Percentiles rank a stretch among this genome's conserved stretches.
Evolutionary conservation across 92 coral and sea anemone genomes (phyloP).

Genomic region (Pocillopora grandis): DNA sequence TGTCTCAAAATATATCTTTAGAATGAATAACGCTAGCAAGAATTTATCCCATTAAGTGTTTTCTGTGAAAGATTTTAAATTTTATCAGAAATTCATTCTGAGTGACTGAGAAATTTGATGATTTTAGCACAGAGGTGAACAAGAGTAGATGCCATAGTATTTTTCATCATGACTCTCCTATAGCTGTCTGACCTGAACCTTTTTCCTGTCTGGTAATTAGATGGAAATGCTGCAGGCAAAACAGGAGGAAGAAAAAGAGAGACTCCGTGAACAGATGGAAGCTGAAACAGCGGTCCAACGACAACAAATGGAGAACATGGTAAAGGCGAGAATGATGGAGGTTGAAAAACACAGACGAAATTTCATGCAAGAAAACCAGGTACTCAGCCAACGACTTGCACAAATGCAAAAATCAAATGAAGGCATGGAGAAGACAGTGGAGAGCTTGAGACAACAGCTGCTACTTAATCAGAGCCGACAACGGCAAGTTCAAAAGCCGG

Average conservation of each 20-base stretch:
- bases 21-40: no score
- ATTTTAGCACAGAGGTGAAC: no score
- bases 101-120: no score
- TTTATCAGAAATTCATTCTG: no score
- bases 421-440: no score
- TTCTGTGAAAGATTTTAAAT: no score
- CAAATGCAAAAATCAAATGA: no score
- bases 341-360: constrained; percentile 41
- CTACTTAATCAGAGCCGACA: not conserved
- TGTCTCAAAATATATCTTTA: no score
- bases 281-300: constrained; percentile 42
- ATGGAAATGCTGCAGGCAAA: constrained; percentile 41
- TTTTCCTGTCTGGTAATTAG: constrained; percentile 5
- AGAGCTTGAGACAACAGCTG: not conserved
- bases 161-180: not conserved
- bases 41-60: no score
- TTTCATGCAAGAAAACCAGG: constrained; percentile 34
- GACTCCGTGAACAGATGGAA: constrained; percentile 49
- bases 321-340: constrained; percentile 53
- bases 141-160: no score
- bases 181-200: not conserved
- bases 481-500: not conserved
- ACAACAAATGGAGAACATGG: constrained; percentile 64
- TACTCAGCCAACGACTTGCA: not conserved
- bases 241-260: constrained; percentile 47